Base-by-base conservation (phyloP, 2,113 vertebrate genomes). In the Corydoras maculifer region DNA sequence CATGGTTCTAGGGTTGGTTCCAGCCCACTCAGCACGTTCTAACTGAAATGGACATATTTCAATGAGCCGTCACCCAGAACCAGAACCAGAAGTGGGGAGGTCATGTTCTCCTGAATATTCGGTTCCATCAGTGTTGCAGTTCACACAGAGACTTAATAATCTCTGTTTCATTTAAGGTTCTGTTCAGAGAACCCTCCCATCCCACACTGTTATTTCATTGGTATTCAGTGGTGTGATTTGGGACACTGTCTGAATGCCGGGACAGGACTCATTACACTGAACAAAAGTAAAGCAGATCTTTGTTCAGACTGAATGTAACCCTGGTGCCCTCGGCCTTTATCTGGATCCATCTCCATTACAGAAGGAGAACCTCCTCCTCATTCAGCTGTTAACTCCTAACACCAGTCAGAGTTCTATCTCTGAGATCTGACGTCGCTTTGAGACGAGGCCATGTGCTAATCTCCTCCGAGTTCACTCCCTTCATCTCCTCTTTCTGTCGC, bases 181-280 rank as follows among this genome's bases (percentile, higher is more conserved):
- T 25, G 18, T 25, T 25, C 18, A 25, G 18, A 25, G 18, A 25
- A 25, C 18, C 18, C 18, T 2, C 18, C 18, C 18, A 1, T 1
- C 18, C 18, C 18, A 25, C 18, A 25, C 18, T 25, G 18, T 25
- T 9, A 25, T 9, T 58, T 70, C 50, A 76, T 79, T 76, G 67
- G 77, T 76, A 79, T 79, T 76, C 77, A 48, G 31, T 29, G 11
- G 59, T 48, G 53, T 30, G 18, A 70, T 30, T 55, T 48, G 11
- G 48, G 58, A 76, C 61, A 32, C 63, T 57, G 58, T 51, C 48
- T 15, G 70, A 74, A 75, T 69, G 29, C 64, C 8, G 70, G 62
- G 76, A 78, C 76, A 70, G 59, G 74, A 74, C 72, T 76, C 70
- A 79, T 76, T 68, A 79, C 48, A n/a, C 51, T 70, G 74, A 73